A percentile compares a stretch with the other conserved stretches of the same genome.
Evolutionary conservation across 2,888 invertebrate genomes (phyloP).

Genomic region (Heliconius erato): DNA sequence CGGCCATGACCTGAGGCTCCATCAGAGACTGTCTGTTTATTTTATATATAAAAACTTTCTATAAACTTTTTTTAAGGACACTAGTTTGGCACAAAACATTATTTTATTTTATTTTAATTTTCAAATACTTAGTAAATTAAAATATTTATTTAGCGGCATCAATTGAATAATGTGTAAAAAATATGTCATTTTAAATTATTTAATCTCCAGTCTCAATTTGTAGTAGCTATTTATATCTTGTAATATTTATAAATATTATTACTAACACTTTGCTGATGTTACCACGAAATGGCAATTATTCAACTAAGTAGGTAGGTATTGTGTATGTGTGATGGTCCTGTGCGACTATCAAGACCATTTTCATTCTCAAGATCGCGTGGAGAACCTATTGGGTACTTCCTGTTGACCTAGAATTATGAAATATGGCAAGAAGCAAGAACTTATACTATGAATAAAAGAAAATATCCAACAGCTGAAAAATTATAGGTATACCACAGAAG

Average conservation of each 20-base stretch:
- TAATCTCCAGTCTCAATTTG: neutral
- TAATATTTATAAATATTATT: too few relatives aligned
- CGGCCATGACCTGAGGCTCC: conserved; percentile 6
- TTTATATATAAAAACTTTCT: conserved; percentile 9
- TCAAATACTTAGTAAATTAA: neutral
- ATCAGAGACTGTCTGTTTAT: neutral
- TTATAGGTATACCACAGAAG: too few relatives aligned
- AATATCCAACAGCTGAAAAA: too few relatives aligned
- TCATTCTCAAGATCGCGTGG: too few relatives aligned
- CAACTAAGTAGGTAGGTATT: neutral
- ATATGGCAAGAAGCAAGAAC: too few relatives aligned
- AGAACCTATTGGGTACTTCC: too few relatives aligned
- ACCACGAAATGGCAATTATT: neutral
- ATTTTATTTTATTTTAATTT: neutral
- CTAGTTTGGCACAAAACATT: neutral
- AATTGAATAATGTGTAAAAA: neutral
- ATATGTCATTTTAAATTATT: neutral
- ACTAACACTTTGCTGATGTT: neutral
- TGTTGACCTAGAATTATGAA: too few relatives aligned
- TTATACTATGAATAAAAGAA: too few relatives aligned
- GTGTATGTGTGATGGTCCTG: too few relatives aligned
- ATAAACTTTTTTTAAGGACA: neutral
- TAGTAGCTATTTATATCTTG: neutral
- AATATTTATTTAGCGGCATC: neutral
- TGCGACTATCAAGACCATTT: too few relatives aligned